Evolutionary conservation across 2,888 invertebrate species (phyloP).

Genomic region (Pemphredon lugubris): DNA sequence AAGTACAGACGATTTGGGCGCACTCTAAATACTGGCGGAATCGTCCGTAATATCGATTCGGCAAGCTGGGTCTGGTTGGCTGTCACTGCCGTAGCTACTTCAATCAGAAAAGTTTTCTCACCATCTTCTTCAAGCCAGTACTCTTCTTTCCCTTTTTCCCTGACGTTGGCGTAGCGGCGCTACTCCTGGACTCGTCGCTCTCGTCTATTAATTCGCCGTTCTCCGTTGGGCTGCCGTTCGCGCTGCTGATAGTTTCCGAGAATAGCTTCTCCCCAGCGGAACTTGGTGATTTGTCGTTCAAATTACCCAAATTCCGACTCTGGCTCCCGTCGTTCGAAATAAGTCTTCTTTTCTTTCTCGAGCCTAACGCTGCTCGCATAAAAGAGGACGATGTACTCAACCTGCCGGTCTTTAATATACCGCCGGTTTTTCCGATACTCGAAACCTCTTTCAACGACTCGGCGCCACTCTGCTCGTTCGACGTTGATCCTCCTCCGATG

Average conservation of each 20-base stretch:
- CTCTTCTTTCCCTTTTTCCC: constrained; percentile 84
- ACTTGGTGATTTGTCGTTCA: constrained; percentile 61
- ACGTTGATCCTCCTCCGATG: not conserved
- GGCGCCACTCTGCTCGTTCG: not conserved
- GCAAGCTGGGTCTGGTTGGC: too few species aligned
- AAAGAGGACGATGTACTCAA: constrained; percentile 77
- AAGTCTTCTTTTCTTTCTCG: constrained; percentile 76
- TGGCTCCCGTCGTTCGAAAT: constrained; percentile 74
- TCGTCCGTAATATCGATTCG: too few species aligned
- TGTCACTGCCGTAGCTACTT: too few species aligned
- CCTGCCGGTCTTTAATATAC: constrained; percentile 65
- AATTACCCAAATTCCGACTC: constrained; percentile 60
- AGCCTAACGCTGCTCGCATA: constrained; percentile 81
- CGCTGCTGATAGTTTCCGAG: constrained; percentile 58
- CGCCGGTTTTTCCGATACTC: constrained; percentile 32
- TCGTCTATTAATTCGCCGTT: constrained; percentile 66
- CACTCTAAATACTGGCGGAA: too few species aligned
- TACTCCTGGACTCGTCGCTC: constrained; percentile 73
- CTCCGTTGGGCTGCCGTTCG: constrained; percentile 39
- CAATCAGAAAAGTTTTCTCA: constrained; percentile 90
- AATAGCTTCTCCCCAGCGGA: constrained; percentile 30
- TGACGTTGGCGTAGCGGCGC: constrained; percentile 66
- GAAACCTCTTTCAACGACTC: constrained; percentile 7
- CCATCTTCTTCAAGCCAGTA: constrained; percentile 88
- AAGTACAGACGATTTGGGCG: too few species aligned